Evolutionary conservation across 1,140 invertebrate species (phyloP).

Genomic region (Psilanteris sp.): DNA sequence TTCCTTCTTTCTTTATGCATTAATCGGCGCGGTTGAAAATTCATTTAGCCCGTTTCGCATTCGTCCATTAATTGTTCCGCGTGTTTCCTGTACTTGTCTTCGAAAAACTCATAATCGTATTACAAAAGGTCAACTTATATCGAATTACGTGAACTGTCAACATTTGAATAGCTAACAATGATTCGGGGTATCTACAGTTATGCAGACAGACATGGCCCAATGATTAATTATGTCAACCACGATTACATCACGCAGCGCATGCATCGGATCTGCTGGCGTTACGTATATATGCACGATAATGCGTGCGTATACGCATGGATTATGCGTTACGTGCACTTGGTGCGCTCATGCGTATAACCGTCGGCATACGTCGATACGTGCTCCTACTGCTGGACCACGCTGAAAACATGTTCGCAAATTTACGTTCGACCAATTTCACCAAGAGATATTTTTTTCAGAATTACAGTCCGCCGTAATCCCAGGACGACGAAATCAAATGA

Average conservation of each 20-base stretch:
- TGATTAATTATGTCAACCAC: slow-evolving; percentile 75
- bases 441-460: slow-evolving; percentile 16
- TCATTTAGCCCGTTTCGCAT: too few species aligned
- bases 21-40: too few species aligned
- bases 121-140: slow-evolving; percentile 47
- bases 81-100: too few species aligned
- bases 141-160: slow-evolving; percentile 49
- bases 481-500: slow-evolving; percentile 3
- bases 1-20: too few species aligned
- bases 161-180: slow-evolving; percentile 55
- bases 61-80: too few species aligned
- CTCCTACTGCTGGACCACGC: slow-evolving; percentile 7
- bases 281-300: slow-evolving; percentile 49
- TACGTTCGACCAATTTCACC: slow-evolving; percentile 32
- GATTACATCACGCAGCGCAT: slow-evolving; percentile 69
- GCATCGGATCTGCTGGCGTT: slow-evolving; percentile 36
- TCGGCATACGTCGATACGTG: slow-evolving; percentile 48
- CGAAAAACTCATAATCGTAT: slow-evolving; percentile 15
- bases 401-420: slow-evolving; percentile 40
- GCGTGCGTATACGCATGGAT: slow-evolving; percentile 49
- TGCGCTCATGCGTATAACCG: slow-evolving; percentile 54
- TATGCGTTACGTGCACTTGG: slow-evolving; percentile 48
- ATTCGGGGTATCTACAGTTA: slow-evolving; percentile 32
- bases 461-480: slow-evolving; percentile 23
- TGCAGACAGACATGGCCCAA: slow-evolving; percentile 56